Conservation (phyloP, 2,797 vertebrate species). For the Dendrocincla tyrannina region DNA sequence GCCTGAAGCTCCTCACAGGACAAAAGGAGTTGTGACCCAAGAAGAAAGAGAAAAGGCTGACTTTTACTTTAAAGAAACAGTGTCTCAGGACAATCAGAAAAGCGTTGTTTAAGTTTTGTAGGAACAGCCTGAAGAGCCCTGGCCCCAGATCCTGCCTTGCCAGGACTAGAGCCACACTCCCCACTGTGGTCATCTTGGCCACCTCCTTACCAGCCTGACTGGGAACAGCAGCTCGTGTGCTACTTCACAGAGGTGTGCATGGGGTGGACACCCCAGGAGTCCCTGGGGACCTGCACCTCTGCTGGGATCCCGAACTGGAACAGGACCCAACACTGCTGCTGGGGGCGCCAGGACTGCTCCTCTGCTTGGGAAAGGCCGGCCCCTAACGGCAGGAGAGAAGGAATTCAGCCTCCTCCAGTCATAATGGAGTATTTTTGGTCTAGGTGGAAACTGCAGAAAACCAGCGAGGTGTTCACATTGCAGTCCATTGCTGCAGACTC, state of each 20-base stretch:
- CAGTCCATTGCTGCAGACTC: not conserved
- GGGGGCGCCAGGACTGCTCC: not conserved
- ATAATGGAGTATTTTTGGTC: accelerated
- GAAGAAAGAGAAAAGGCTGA: not conserved
- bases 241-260: accelerated
- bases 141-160: not conserved
- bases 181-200: not conserved
- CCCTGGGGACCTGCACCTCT: not conserved
- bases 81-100: not conserved
- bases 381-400: not conserved
- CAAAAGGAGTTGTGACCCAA: not conserved
- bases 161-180: accelerated
- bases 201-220: not conserved
- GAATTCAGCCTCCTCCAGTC: constrained; percentile 1
- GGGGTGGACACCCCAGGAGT: not conserved
- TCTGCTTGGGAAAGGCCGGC: constrained; percentile 19
- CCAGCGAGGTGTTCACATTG: accelerated
- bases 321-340: accelerated
- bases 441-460: not conserved
- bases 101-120: not conserved
- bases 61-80: not conserved
- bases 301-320: not conserved
- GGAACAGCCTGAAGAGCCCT: not conserved
- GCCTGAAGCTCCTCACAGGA: not conserved
- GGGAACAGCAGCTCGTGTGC: not conserved